phyloP scores from a whole-genome alignment of 2,797 vertebrate genomes.

The Microchirus variegatus region DNA sequence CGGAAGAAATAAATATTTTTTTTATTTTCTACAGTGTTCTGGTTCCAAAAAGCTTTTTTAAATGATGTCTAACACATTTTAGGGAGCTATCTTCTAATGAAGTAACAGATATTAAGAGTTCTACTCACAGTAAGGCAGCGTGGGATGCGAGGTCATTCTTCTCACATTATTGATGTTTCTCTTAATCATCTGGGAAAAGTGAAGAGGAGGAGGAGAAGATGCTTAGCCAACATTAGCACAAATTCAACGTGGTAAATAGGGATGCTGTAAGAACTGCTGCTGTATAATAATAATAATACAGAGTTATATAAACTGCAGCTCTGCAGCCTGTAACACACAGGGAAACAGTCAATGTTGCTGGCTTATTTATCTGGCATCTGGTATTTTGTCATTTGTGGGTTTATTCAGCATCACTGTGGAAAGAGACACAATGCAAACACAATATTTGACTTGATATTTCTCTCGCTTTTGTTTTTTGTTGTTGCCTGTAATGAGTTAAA shows the following conservation, averaged over 20 bases:
- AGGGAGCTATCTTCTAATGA: conserved; percentile 20
- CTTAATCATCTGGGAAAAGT: conserved; percentile 91
- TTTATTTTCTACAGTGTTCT: conserved; percentile 3
- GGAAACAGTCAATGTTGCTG: conserved; percentile 10
- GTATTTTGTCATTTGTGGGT: not conserved
- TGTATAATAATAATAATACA: not conserved
- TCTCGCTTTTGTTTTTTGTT: too few species aligned
- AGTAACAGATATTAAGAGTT: conserved; percentile 20
- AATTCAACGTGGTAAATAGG: conserved; percentile 2
- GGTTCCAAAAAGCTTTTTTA: conserved; percentile 1
- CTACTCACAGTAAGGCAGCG: conserved; percentile 97
- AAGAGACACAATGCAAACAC: not conserved
- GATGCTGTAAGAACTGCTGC: not conserved
- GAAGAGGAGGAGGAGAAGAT: conserved; percentile 10
- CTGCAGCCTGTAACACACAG: conserved; percentile 10
- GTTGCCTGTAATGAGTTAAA: not conserved
- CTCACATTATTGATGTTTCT: conserved; percentile 96
- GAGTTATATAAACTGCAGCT: not conserved
- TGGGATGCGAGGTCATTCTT: conserved; percentile 98
- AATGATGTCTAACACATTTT: conserved; percentile 18
- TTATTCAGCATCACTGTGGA: not conserved
- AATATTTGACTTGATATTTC: not conserved
- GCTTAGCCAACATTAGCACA: conserved; percentile 1
- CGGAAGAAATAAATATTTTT: not conserved
- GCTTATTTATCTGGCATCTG: not conserved